These are phyloP conservation scores for Apocheima hispidaria DNA, from an alignment of 2,888 invertebrate genomes.

Conservation along the genomic window DNA sequence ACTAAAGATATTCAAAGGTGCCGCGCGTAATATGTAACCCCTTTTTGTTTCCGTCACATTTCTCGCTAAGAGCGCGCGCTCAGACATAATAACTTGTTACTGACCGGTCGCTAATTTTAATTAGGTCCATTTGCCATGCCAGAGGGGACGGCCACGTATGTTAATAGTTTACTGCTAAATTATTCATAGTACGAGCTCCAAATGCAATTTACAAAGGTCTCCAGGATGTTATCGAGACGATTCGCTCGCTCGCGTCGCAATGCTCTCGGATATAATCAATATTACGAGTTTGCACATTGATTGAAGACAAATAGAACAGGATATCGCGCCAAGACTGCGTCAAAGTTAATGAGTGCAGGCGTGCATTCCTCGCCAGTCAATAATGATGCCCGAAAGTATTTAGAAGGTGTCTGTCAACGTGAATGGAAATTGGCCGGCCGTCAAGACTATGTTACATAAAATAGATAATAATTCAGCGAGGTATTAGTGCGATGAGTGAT, in stretches of 20 bases:
- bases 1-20: conserved; percentile 72
- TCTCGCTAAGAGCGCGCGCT: conserved; percentile 32
- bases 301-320: conserved; percentile 16
- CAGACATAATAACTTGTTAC: conserved; percentile 34
- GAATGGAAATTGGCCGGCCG: conserved; percentile 65
- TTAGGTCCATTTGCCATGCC: conserved; percentile 33
- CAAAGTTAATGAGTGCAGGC: conserved; percentile 27
- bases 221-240: conserved; percentile 29
- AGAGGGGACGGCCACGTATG: conserved; percentile 22
- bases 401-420: conserved; percentile 53
- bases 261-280: conserved; percentile 24
- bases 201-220: conserved; percentile 29
- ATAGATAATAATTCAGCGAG: conserved; percentile 74
- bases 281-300: conserved; percentile 16
- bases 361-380: conserved; percentile 31
- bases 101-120: conserved; percentile 36
- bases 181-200: conserved; percentile 29
- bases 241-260: conserved; percentile 22
- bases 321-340: conserved; percentile 28
- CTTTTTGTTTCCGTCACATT: conserved; percentile 45
- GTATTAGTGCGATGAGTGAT: conserved; percentile 81
- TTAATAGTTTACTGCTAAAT: conserved; percentile 27
- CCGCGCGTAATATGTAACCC: conserved; percentile 56
- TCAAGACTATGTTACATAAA: conserved; percentile 75
- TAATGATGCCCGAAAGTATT: conserved; percentile 35